Base-by-base conservation (phyloP, 2,888 invertebrate genomes). In the Dioctria linearis region DNA sequence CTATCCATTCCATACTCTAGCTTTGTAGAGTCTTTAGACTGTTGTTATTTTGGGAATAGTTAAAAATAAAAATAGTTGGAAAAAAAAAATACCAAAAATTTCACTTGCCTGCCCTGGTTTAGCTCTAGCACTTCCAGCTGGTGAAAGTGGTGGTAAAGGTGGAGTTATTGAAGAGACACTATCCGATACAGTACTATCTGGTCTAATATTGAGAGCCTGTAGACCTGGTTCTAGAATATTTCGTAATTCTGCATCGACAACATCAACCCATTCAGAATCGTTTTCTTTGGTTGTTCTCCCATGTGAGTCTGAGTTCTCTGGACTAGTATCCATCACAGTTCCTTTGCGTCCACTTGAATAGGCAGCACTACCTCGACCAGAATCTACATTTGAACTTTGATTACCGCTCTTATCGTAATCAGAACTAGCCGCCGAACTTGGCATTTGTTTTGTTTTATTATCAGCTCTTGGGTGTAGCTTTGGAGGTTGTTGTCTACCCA, bases 191-290 rank as follows among this genome's bases (percentile, higher is more conserved):
- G 92, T 92, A 0, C 94, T 94, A 6, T 91, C 92, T 83, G 92
- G 88, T 78, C 90, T 91, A 79, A 93, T 88, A 54, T 92, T 89
- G 87, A 93, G 87, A 83, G 90, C 90, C n/a, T 94, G 92, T 78
- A 94, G 89, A 86, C 93, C 93, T 2, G 94, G 94, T 86, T 95
- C 94, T 83, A 95, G 87, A 85, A 95, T 95, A 87, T 94, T 93
- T 25, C 95, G 90, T 39, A 95, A 90, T 87, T 95, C 95, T 65
- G 94, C 94, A 87, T 95, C 95, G 8, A 95, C 95, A 69, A 94
- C 91, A 84, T 95, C 95, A 1, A 94, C 94, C 95, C 95, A 95
- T 88, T 95, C 95, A 46, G 94, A 92, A 85, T 94, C 94, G 83
- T 91, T 92, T 46, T 90, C 91, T 90, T 85, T 84, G 5, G 82